Conservation (phyloP, 2,797 vertebrate genomes). For the Odontamblyopus rebecca region DNA sequence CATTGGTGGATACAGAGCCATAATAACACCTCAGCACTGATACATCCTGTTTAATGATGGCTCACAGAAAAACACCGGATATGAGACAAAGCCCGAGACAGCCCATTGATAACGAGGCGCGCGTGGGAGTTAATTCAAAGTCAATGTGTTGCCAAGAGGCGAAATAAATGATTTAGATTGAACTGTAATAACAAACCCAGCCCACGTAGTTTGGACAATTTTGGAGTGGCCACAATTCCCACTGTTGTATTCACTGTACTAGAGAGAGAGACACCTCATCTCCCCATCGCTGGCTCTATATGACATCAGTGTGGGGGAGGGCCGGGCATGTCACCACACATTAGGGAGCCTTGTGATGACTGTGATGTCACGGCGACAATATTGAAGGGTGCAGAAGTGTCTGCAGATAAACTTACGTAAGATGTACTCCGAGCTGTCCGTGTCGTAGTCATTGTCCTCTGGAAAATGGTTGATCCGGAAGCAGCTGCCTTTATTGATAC, state of each 20-base stretch:
- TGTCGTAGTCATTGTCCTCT: constrained; percentile 97
- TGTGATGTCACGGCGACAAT: no score
- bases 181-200: constrained; percentile 9
- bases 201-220: neutral
- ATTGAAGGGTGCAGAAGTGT: constrained; percentile 40
- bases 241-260: neutral
- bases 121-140: constrained; percentile 18
- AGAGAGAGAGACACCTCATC: constrained; percentile 30
- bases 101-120: constrained; percentile 16
- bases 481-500: constrained; percentile 94
- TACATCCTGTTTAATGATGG: neutral
- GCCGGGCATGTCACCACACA: constrained; percentile 46
- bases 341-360: constrained; percentile 47
- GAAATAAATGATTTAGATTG: neutral
- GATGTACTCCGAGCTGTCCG: constrained; percentile 97
- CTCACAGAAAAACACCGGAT: constrained; percentile 12
- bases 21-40: neutral
- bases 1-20: neutral
- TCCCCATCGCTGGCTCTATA: constrained; percentile 36
- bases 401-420: constrained; percentile 86
- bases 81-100: constrained; percentile 14
- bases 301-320: constrained; percentile 52
- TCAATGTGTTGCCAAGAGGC: constrained; percentile 14
- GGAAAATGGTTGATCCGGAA: constrained; percentile 99
- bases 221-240: neutral